A percentile compares a stretch with the other conserved stretches of the same genome.
phyloP scores from a whole-genome alignment of 2,888 invertebrate species.

The Papilio protenor region DNA sequence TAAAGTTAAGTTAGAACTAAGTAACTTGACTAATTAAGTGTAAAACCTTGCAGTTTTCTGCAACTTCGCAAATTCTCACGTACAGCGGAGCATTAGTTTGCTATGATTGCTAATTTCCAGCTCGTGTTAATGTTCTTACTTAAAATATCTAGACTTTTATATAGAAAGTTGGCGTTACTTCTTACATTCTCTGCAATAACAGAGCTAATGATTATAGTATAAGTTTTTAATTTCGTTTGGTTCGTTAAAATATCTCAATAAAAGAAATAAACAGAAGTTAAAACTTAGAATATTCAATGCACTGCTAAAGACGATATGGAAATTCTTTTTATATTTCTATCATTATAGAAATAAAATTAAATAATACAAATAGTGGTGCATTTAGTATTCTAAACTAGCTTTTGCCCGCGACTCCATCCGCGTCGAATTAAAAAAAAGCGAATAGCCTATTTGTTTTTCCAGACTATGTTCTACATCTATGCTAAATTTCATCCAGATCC shows the following conservation, averaged over 20 bases:
- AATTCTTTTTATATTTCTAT: too few relatives aligned
- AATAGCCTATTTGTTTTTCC: too few relatives aligned
- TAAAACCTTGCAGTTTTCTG: neutral
- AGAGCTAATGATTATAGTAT: neutral
- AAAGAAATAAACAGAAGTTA: neutral
- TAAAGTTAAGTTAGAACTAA: neutral
- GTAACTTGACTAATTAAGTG: neutral
- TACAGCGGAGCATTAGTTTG: neutral
- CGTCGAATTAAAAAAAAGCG: too few relatives aligned
- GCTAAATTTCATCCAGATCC: too few relatives aligned
- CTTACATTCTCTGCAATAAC: neutral
- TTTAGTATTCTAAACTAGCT: too few relatives aligned
- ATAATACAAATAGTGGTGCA: too few relatives aligned
- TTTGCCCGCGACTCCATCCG: too few relatives aligned
- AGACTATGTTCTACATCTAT: too few relatives aligned
- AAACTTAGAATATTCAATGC: too few relatives aligned
- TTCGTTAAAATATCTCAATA: neutral
- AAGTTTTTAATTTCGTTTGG: neutral
- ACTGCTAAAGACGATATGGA: too few relatives aligned
- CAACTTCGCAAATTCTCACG: neutral
- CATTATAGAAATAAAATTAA: too few relatives aligned
- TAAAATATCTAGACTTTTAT: slow-evolving; percentile 12
- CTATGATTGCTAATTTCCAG: slow-evolving; percentile 1
- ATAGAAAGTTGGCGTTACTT: neutral
- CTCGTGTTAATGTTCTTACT: neutral